A percentile compares a stretch with the other conserved stretches of the same genome.
Conservation (phyloP, 2,888 invertebrate genomes). For the Scaptodrosophila latifasciaeformis region DNA sequence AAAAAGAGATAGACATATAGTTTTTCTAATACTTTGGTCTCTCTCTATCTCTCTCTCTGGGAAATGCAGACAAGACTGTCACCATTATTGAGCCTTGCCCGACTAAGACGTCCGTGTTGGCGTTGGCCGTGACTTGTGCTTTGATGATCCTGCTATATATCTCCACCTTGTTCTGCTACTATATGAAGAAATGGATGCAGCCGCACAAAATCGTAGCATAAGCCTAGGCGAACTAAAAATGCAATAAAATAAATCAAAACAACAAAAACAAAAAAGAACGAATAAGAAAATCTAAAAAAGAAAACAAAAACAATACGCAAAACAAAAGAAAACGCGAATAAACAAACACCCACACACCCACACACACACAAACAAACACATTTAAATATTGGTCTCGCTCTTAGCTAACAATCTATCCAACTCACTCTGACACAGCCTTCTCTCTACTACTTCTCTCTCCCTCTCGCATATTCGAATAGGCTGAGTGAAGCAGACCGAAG, state of each 20-base stretch:
- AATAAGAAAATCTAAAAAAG: slow-evolving; percentile 25
- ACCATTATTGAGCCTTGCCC: slow-evolving; percentile 94
- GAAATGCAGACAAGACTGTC: slow-evolving; percentile 91
- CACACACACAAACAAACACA: too few species aligned
- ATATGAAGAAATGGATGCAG: slow-evolving; percentile 93
- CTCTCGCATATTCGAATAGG: slow-evolving; percentile 6
- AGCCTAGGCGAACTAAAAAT: slow-evolving; percentile 50
- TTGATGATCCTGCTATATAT: slow-evolving; percentile 91
- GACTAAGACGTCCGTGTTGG: slow-evolving; percentile 92
- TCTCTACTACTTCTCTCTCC: background rate
- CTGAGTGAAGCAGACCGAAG: background rate
- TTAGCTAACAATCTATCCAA: too few species aligned
- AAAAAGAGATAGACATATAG: background rate
- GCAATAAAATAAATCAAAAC: slow-evolving; percentile 10
- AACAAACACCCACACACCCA: slow-evolving; percentile 10
- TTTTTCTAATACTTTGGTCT: too few species aligned
- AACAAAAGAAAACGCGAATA: slow-evolving; percentile 9
- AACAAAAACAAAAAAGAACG: slow-evolving; percentile 8
- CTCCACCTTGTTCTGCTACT: slow-evolving; percentile 93
- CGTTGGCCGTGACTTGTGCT: slow-evolving; percentile 92
- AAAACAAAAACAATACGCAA: slow-evolving; percentile 53
- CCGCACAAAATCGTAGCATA: slow-evolving; percentile 88
- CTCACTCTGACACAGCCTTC: too few species aligned
- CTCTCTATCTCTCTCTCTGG: too few species aligned
- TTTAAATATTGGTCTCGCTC: background rate